Evolutionary conservation across 1,140 invertebrate genomes (phyloP), one percentile per base, ranked within the genome.

Genomic region (Dufourea novaeangliae): DNA sequence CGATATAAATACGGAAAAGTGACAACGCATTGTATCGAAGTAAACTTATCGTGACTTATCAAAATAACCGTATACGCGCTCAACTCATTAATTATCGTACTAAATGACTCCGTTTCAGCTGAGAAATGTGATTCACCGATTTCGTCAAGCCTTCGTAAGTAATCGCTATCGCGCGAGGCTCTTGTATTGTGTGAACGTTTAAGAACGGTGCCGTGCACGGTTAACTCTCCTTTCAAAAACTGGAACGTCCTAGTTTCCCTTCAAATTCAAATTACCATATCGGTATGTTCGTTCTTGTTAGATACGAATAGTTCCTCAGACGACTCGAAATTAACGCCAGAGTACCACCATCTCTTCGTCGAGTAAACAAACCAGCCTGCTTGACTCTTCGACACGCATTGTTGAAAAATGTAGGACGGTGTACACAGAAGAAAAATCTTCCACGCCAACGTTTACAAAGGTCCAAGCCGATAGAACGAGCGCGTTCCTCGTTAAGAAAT

Each of bases 401-500:
- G 0, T 20, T 10, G 0, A n/a, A 32, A 67, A 50, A 50, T 10
- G 6, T 17, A 17, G 12, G 25, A 50, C 27, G 10, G 3, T 37
- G 29, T 17, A 20, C 29, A 29, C 4, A 52, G 1, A 32, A 3
- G 17, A 52, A 32, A 0, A 34, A 34, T 20, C 17, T 52, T 37
- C 7, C 14, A 20, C 3, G 37, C 12, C 2, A 63, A 22, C 6
- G 3, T 27, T 12, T 20, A 20, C 25, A 6, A 44, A 64, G 20
- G 22, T 20, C 14, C 39, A 1, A n/a, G n/a, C 14, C 17, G 10
- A n/a, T n/a, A 1, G 17, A 8, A 11, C 29, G 7, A 39, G 22
- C 61, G 14, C 66, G 50, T 54, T 39, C 22, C 64, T 68, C 66
- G 50, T 54, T 68, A 68, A 37, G 8, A 68, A 54, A 39, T 20